Evolutionary conservation across 2,888 invertebrate species (phyloP), one percentile per base, ranked within the genome.

Genomic region (Phlogophora meticulosa): DNA sequence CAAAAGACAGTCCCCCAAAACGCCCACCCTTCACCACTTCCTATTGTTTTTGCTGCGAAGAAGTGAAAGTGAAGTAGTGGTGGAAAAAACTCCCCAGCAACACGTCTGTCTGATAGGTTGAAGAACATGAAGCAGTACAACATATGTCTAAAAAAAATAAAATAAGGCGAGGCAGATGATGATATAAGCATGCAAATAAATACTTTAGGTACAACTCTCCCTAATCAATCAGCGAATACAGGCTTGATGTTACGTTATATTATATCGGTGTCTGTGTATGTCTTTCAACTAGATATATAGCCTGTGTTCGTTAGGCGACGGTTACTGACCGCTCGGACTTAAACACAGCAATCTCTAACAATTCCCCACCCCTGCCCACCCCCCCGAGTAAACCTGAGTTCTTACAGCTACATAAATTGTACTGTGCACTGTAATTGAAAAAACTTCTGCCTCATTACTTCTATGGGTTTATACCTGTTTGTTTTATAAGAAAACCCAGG

Each of bases 351-450:
- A 22, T 36, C 24, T 52, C 20, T 46, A 38, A 22, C 36, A 55
- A 42, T 63, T 72, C 1, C 1, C 32, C 32, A 7, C 43, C 11
- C 3, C 20, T 72, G 1, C 1, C 32, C 32, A 7, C 43, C 11
- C 3, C 20, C 22, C 34, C 13, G 15, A 70, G 20, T 40, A 49
- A 63, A 49, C 15, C 13, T 2, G 40, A 56, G 42, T 43, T n/a
- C 20, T 64, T 42, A 36, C 13, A 28, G 34, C 15, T 38, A 10
- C 13, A 45, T 73, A 72, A 67, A 73, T 55, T 67, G 43, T 40
- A 59, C 7, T 20, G 20, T 56, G 34, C 28, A 36, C 24, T 55
- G 13, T 59, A 67, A 72, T 72, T 72, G 59, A 45, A 67, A 66
- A 72, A 42, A 28, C 34, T 42, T 40, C 15, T 24, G 11, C 1